These are phyloP conservation scores for Leptopilina boulardi DNA, from an alignment of 1,140 invertebrate genomes.

Conservation along the genomic window DNA sequence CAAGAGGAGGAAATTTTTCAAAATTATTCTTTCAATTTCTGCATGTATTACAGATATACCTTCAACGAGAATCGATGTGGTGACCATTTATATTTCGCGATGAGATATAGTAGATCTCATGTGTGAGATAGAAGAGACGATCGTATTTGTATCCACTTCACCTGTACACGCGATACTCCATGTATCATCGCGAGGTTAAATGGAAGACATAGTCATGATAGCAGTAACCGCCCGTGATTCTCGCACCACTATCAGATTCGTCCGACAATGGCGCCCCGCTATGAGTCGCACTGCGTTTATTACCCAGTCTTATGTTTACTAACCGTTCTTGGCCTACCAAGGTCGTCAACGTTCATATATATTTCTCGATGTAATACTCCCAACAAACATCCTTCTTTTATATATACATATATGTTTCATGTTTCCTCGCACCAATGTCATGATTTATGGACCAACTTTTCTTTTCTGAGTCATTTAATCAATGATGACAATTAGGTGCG, in stretches of 20 bases:
- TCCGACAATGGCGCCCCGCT: slow-evolving; percentile 58
- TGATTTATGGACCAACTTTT: background rate
- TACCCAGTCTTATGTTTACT: background rate
- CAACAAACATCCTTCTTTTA: background rate
- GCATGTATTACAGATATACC: too few relatives aligned
- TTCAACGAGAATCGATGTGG: too few relatives aligned
- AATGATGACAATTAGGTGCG: slow-evolving; percentile 2
- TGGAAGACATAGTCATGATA: slow-evolving; percentile 19
- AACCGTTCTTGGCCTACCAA: background rate
- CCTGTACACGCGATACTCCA: slow-evolving; percentile 64
- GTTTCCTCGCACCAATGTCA: background rate
- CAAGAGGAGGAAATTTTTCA: too few relatives aligned
- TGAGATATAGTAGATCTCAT: slow-evolving; percentile 63
- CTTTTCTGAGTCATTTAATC: background rate
- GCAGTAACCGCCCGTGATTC: slow-evolving; percentile 29
- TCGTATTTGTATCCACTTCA: slow-evolving; percentile 65
- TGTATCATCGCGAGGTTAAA: slow-evolving; percentile 56
- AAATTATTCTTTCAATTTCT: too few relatives aligned
- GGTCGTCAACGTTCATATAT: background rate
- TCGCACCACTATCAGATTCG: slow-evolving; percentile 58
- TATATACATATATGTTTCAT: background rate
- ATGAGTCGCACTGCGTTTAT: slow-evolving; percentile 42
- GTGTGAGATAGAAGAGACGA: slow-evolving; percentile 56
- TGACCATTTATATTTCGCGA: slow-evolving; percentile 44
- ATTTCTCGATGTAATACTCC: background rate